Base-by-base conservation (phyloP, 1,140 invertebrate genomes). In the Polyergus mexicanus region DNA sequence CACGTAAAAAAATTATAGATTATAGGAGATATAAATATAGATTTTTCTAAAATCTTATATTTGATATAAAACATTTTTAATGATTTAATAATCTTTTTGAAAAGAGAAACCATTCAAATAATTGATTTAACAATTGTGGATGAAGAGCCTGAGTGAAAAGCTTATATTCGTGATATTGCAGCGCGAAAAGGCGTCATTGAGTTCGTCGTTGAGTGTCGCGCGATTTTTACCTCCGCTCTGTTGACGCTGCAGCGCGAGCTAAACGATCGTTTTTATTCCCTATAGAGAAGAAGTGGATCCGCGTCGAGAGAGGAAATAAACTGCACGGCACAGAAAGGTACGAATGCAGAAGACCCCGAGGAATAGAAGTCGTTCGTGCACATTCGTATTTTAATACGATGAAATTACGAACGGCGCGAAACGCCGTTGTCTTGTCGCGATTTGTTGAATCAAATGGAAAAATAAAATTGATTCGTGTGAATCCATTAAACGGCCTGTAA, bases 231-330 rank as follows among this genome's bases (percentile, higher is more conserved):
- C 41, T 28, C 35, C 54, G 22, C 32, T 58, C 16, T 38, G 28
- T 44, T 54, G 58, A 44, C 22, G 41, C 11, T 44, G 28, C 10
- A 66, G 16, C 68, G 28, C 22, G 16, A 74, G 38, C 68, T 68
- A 88, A 89, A 85, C 74, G 86, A 86, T 44, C 68, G 75, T 81
- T 86, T 88, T 85, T 88, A 60, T 81, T 78, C n/a, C 25, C 60
- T 2, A 35, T 19, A 47, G 84, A 41, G 35, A 85, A 85, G 69
- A 80, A 85, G 62, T n/a, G 51, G 7, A 80, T 25, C 25, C 35
- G 54, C 35, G 28, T 16, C 16, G 13, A 2, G 25, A 10, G 35
- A 38, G 54, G 44, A 38, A 32, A 84, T 38, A 56, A 86, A 83
- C 76, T 16, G n/a, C 13, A 13, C 3, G 47, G 22, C 28, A 38